Evolutionary conservation across 2,888 invertebrate species (phyloP), one percentile per base, ranked within the genome.

Genomic region (Aleiodes testaceus): DNA sequence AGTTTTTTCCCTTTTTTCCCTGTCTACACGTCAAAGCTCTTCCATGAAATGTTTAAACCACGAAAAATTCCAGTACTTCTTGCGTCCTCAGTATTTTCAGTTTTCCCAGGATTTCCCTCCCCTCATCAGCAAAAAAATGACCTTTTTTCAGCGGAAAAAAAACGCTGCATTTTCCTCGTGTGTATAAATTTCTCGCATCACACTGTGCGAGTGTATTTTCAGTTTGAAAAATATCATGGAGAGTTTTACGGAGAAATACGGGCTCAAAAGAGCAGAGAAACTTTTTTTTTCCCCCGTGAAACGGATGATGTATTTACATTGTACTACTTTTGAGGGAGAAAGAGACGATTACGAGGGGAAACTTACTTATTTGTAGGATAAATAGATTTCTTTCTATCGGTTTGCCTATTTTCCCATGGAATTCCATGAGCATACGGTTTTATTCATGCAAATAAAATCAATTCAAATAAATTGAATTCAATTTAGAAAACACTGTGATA

Each of bases 251-350:
- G 52, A 22, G 22, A 22, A n/a, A 52, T 52, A 50, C 16, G n/a
- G 52, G 30, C 42, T 63, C 63, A 52, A 50, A 69, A 61, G 42
- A n/a, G 6, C 16, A 22, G 30, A 18, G 22, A 69, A 69, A 11
- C 20, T 63, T 69, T 69, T 64, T 64, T 30, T 16, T 5, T 9
- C 47, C 9, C 16, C 22, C 16, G 44, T 44, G 44, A 42, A 42
- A 61, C 66, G 50, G 18, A 59, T 68, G 59, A 68, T 68, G 30
- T 59, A 55, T 59, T 59, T 49, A 68, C 45, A 68, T 68, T 59
- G 67, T 59, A 47, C 49, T 30, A 68, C 67, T 68, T 59, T 26
- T 59, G 44, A 45, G 42, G 14, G 53, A 14, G 11, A 14, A 12
- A 14, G 22, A n/a, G 47, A 22, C 12, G n/a, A 44, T 53, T 68